Conservation (phyloP, 2,113 vertebrate species). For the Aegithalos caudatus region DNA sequence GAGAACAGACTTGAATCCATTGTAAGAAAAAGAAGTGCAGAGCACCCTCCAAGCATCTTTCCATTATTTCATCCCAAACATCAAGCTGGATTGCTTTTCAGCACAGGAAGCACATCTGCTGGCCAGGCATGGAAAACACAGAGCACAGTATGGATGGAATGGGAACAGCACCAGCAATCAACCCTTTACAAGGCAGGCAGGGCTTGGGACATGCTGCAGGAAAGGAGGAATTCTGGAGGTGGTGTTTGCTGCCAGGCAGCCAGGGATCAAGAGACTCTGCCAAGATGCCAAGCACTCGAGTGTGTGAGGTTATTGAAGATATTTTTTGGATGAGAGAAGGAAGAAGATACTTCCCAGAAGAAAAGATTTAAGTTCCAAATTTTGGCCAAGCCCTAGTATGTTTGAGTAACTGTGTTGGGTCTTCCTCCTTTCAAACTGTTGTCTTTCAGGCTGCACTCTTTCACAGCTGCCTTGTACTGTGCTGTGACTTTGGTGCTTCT, state of each 20-base stretch:
- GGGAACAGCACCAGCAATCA: not conserved
- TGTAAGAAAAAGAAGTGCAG: not conserved
- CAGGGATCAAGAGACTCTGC: not conserved
- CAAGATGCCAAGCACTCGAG: not conserved
- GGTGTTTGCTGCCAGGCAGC: not conserved
- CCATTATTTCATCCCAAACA: not conserved
- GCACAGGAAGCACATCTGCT: not conserved
- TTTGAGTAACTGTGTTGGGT: not conserved
- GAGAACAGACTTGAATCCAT: not conserved
- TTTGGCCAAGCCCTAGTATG: not conserved
- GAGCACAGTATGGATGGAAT: not conserved
- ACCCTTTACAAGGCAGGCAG: not conserved
- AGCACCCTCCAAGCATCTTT: not conserved
- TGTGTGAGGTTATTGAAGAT: not conserved
- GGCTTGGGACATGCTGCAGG: not conserved
- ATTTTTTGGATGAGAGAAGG: not conserved
- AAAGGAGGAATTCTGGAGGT: not conserved
- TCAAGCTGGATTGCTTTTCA: not conserved
- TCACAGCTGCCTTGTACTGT: not conserved
- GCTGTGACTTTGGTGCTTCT: not conserved
- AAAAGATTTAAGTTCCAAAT: not conserved
- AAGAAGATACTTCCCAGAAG: not conserved
- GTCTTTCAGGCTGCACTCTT: not conserved
- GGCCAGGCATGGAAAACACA: not conserved
- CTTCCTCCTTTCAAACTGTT: not conserved